phyloP scores from a whole-genome alignment of 2,113 vertebrate species.

The Pseudorasbora parva region DNA sequence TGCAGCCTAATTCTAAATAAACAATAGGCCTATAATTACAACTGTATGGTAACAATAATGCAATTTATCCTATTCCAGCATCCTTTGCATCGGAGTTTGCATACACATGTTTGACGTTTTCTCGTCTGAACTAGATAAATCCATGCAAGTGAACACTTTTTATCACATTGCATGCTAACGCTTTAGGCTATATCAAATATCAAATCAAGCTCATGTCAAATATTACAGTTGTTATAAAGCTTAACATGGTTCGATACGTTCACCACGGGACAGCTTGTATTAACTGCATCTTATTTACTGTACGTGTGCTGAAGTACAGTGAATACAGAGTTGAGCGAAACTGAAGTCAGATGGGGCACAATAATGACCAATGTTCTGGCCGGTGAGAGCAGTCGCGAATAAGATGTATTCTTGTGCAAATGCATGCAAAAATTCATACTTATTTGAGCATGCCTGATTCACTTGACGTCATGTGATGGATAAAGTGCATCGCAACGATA shows the following conservation, averaged over 20 bases:
- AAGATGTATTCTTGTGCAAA: neutral
- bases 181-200: neutral
- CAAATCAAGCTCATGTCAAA: neutral
- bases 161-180: neutral
- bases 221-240: neutral
- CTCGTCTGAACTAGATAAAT: neutral
- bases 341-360: conserved; percentile 8
- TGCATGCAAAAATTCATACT: neutral
- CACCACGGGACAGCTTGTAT: neutral
- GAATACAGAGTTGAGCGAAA: neutral
- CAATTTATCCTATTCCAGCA: neutral
- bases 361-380: neutral
- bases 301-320: neutral
- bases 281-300: neutral
- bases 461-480: neutral
- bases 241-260: neutral
- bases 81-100: neutral
- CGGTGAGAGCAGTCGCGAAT: neutral
- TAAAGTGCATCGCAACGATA: neutral
- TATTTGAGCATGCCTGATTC: neutral
- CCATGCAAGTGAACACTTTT: neutral
- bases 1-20: neutral
- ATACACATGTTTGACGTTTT: neutral
- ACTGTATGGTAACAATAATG: neutral
- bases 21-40: neutral